phyloP scores from a whole-genome alignment of 2,888 invertebrate genomes.

The Cantharis rufa region DNA sequence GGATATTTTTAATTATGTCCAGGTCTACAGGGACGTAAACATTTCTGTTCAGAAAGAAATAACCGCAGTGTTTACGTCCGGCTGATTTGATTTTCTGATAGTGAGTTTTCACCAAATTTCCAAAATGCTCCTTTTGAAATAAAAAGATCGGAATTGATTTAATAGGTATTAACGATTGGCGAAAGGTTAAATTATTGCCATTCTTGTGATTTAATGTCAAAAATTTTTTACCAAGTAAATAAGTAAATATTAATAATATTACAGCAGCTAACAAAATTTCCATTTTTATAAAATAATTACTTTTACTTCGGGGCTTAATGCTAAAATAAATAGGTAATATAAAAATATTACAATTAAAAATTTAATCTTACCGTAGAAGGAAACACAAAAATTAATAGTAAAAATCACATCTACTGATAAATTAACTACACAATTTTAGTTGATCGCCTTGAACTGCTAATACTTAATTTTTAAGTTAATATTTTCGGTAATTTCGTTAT shows the following conservation, averaged over 20 bases:
- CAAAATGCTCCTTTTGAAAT: not conserved
- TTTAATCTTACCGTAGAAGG: too few species aligned
- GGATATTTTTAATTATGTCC: not conserved
- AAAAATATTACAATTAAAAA: too few species aligned
- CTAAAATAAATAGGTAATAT: too few species aligned
- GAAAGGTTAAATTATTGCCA: not conserved
- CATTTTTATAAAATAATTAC: not conserved
- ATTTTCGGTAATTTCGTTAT: too few species aligned
- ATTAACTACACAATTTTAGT: too few species aligned
- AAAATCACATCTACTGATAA: too few species aligned
- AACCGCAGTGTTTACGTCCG: not conserved
- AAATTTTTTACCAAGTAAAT: not conserved
- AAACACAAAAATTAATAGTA: too few species aligned
- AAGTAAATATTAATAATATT: not conserved
- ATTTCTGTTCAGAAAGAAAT: not conserved
- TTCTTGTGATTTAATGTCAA: not conserved
- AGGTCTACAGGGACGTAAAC: not conserved
- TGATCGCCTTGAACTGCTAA: too few species aligned
- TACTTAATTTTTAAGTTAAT: too few species aligned
- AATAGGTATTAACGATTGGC: not conserved
- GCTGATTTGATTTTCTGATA: not conserved
- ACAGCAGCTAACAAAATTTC: not conserved
- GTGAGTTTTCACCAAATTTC: not conserved
- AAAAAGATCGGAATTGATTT: not conserved
- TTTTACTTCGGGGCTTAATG: too few species aligned